A percentile compares a stretch with the other conserved stretches of the same genome.
Evolutionary conservation across 2,113 vertebrate species (phyloP).

Genomic region (Zosterops borbonicus): DNA sequence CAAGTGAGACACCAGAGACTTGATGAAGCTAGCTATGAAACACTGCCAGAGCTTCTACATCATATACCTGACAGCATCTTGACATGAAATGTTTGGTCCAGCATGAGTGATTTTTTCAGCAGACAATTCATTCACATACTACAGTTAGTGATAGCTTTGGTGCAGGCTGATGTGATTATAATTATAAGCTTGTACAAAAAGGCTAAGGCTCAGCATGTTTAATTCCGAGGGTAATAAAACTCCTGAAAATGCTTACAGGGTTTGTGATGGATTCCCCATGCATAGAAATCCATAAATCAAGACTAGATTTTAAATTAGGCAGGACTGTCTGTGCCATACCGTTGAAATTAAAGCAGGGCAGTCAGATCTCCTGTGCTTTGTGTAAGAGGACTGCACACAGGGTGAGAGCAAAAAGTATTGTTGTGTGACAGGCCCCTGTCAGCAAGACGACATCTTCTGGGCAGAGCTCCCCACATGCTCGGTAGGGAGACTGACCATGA

Average conservation of each 20-base stretch:
- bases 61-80: neutral
- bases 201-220: slow-evolving; percentile 18
- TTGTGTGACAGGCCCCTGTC: neutral
- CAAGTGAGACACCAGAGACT: neutral
- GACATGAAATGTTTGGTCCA: neutral
- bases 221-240: slow-evolving; percentile 11
- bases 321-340: neutral
- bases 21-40: neutral
- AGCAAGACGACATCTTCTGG: neutral
- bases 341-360: neutral
- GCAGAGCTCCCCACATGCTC: neutral
- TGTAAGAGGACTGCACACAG: neutral
- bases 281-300: slow-evolving; percentile 28
- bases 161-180: slow-evolving; percentile 25
- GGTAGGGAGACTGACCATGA: neutral
- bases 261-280: neutral
- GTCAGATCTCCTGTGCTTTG: neutral
- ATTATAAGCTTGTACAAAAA: slow-evolving; percentile 5
- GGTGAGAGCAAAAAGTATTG: neutral
- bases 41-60: neutral
- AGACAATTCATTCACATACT: neutral
- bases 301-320: slow-evolving; percentile 4
- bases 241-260: neutral
- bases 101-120: neutral
- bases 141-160: neutral